A percentile compares a stretch with the other conserved stretches of the same genome.
Conservation (phyloP, 2,888 invertebrate genomes). For the Xestia ashworthii region DNA sequence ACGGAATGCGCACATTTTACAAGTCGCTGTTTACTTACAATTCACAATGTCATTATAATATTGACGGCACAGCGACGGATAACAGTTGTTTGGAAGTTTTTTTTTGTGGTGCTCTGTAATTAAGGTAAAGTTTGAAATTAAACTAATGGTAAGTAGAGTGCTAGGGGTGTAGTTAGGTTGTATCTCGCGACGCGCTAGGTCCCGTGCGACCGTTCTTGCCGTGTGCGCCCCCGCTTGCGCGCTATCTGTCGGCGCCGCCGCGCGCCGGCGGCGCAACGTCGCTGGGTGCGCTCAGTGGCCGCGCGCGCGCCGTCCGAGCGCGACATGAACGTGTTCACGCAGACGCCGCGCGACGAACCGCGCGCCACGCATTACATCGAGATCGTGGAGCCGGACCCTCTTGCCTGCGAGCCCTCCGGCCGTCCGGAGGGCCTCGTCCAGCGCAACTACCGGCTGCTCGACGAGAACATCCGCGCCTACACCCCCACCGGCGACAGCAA, state of each 20-base stretch:
- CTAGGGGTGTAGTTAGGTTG: conserved; percentile 12
- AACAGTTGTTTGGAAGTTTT: background rate
- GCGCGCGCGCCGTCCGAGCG: conserved; percentile 68
- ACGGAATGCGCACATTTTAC: conserved; percentile 47
- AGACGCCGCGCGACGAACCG: conserved; percentile 75
- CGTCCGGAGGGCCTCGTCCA: conserved; percentile 85
- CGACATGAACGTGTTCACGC: conserved; percentile 71
- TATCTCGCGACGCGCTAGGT: background rate
- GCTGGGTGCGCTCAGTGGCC: conserved; percentile 50
- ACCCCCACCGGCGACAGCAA: conserved; percentile 84
- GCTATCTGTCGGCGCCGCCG: conserved; percentile 18
- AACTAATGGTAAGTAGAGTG: conserved; percentile 32
- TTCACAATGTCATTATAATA: conserved; percentile 14
- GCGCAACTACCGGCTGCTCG: conserved; percentile 82
- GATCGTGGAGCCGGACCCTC: conserved; percentile 79
- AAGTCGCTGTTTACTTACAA: conserved; percentile 26
- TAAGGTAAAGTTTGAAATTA: conserved; percentile 6
- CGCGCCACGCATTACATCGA: conserved; percentile 76
- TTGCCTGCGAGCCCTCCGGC: conserved; percentile 74
- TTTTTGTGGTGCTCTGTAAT: conserved; percentile 20
- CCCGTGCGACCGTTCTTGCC: conserved; percentile 7
- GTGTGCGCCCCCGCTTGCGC: conserved; percentile 31
- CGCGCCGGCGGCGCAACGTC: too few relatives aligned
- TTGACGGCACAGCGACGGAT: conserved; percentile 20
- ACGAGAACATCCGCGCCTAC: conserved; percentile 83